Evolutionary conservation across 2,113 vertebrate species (phyloP).

Genomic region (Siniperca knerii): DNA sequence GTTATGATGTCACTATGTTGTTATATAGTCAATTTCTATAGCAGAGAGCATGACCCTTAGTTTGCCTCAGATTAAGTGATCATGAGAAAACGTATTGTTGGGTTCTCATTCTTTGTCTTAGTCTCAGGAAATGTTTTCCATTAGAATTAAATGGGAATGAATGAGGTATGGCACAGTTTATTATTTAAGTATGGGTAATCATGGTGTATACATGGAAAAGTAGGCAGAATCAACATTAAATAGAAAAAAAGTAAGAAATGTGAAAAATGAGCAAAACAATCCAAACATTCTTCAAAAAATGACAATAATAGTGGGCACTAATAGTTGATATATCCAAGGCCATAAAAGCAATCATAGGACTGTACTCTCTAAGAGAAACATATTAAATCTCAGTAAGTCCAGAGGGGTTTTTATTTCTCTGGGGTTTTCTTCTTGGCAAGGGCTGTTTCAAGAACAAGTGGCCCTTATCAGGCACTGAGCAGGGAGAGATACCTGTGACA

Average conservation of each 20-base stretch:
- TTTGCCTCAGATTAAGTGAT: not conserved
- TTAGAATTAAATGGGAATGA: not conserved
- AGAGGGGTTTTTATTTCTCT: slow-evolving; percentile 45
- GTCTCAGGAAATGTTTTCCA: not conserved
- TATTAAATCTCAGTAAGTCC: slow-evolving; percentile 47
- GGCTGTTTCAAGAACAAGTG: slow-evolving; percentile 66
- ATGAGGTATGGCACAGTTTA: not conserved
- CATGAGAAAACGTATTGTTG: not conserved
- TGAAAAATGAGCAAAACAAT: not conserved
- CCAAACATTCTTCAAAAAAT: slow-evolving; percentile 8
- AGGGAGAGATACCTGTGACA: slow-evolving; percentile 77
- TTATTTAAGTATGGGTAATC: not conserved
- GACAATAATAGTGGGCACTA: not conserved
- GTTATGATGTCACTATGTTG: not conserved
- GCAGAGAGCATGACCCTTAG: not conserved
- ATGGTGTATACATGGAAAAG: not conserved
- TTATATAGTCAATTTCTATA: not conserved
- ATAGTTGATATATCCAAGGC: slow-evolving; percentile 36
- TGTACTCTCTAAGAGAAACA: slow-evolving; percentile 39
- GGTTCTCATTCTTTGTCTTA: not conserved
- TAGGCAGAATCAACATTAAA: not conserved
- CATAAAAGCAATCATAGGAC: slow-evolving; percentile 50
- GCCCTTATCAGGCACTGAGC: slow-evolving; percentile 73
- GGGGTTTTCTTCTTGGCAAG: slow-evolving; percentile 47
- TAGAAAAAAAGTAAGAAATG: not conserved